A percentile compares a stretch with the other conserved stretches of the same genome.
These are phyloP conservation scores for Ecliptopera silaceata DNA, from an alignment of 2,888 invertebrate species.

Conservation along the genomic window DNA sequence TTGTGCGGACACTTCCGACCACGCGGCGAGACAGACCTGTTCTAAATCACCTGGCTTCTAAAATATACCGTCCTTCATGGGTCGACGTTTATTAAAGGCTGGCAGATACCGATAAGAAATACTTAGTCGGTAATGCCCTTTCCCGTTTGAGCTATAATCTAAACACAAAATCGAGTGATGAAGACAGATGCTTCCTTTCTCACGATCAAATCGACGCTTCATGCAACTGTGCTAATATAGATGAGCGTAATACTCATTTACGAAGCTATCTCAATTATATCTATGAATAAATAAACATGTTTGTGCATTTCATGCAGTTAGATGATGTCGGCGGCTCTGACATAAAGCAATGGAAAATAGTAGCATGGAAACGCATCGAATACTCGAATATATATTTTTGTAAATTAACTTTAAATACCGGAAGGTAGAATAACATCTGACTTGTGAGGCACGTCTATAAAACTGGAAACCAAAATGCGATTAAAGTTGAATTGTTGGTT, in stretches of 20 bases:
- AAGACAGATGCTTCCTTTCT: slow-evolving; percentile 26
- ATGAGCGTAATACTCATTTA: slow-evolving; percentile 11
- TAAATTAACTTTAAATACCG: too few relatives aligned
- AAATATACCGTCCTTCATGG: slow-evolving; percentile 39
- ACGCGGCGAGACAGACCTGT: slow-evolving; percentile 43
- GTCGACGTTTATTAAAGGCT: slow-evolving; percentile 33
- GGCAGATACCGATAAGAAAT: slow-evolving; percentile 31
- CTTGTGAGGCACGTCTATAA: background rate
- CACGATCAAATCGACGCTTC: slow-evolving; percentile 16
- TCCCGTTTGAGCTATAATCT: slow-evolving; percentile 28
- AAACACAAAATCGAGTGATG: slow-evolving; percentile 23
- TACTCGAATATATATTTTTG: too few relatives aligned
- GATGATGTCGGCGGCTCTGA: too few relatives aligned
- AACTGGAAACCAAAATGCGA: slow-evolving; percentile 8
- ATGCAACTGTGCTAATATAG: slow-evolving; percentile 9
- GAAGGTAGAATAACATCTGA: too few relatives aligned
- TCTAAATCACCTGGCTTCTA: slow-evolving; percentile 39
- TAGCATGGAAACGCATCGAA: too few relatives aligned
- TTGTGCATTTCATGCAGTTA: too few relatives aligned
- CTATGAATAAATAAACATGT: background rate
- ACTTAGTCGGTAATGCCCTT: slow-evolving; percentile 29
- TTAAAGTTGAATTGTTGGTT: slow-evolving; percentile 16
- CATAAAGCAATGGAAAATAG: too few relatives aligned
- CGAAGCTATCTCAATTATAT: background rate
- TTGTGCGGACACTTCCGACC: slow-evolving; percentile 62